These are phyloP conservation scores for Coreius guichenoti DNA, from an alignment of 2,797 vertebrate species.

Conservation along the genomic window DNA sequence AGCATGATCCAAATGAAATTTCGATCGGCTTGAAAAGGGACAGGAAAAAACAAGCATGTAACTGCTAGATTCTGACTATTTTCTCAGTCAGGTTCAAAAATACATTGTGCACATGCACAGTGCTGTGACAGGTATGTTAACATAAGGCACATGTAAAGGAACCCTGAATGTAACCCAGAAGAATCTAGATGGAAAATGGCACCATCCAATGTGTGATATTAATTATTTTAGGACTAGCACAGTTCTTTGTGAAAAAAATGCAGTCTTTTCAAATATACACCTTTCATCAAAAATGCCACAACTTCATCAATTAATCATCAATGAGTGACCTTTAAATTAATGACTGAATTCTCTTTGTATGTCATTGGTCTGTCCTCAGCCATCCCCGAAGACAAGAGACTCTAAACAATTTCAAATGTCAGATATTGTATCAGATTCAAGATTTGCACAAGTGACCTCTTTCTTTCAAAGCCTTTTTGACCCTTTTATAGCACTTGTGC, in stretches of 20 bases:
- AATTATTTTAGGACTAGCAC: background rate
- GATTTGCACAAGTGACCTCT: conserved; percentile 12
- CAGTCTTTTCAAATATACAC: background rate
- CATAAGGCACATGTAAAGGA: background rate
- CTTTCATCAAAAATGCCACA: conserved; percentile 30
- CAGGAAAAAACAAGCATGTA: background rate
- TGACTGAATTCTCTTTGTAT: conserved; percentile 19
- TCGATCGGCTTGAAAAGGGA: background rate
- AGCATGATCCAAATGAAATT: background rate
- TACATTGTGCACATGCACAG: background rate
- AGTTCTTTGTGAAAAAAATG: background rate
- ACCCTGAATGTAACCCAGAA: background rate
- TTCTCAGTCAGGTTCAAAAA: background rate
- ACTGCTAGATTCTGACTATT: background rate
- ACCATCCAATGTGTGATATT: background rate
- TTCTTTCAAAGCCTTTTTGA: background rate
- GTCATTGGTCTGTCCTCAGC: conserved; percentile 21
- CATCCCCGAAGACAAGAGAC: conserved; percentile 39
- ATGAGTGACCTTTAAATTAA: conserved; percentile 51
- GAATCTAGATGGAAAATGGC: background rate
- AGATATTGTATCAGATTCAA: conserved; percentile 27
- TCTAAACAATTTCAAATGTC: conserved; percentile 38
- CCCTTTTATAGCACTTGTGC: background rate
- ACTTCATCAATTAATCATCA: conserved; percentile 44
- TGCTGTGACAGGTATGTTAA: background rate